These are phyloP conservation scores for Mesocentrotus franciscanus DNA, from an alignment of 53 echinoderm and acorn worm species.

Conservation along the genomic window DNA sequence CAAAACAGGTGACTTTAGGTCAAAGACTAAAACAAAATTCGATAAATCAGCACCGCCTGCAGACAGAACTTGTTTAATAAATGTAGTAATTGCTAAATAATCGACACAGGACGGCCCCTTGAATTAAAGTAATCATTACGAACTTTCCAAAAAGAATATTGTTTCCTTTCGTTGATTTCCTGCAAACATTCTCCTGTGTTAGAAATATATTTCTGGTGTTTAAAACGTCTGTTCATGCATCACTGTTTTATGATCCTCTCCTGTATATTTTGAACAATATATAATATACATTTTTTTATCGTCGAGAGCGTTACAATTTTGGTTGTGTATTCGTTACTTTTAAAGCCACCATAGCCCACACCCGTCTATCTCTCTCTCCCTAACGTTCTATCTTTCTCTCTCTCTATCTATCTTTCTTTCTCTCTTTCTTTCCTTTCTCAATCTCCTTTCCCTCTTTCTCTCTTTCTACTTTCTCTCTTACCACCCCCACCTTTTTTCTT, in stretches of 20 bases:
- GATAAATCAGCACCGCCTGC: neutral
- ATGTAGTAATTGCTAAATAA: neutral
- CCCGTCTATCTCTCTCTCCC: neutral
- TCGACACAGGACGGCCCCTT: neutral
- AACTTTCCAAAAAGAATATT: too few relatives aligned
- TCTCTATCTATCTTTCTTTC: neutral
- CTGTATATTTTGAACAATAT: neutral
- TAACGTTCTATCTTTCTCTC: neutral
- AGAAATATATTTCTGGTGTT: neutral
- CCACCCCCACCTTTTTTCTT: too few relatives aligned
- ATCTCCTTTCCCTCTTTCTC: neutral
- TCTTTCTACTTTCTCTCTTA: neutral
- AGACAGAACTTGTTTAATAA: neutral
- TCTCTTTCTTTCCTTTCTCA: neutral
- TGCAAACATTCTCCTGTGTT: neutral
- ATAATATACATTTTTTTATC: neutral
- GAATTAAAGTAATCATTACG: neutral
- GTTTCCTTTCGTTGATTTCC: too few relatives aligned
- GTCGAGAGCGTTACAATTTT: neutral
- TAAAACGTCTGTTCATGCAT: neutral
- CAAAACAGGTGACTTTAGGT: neutral
- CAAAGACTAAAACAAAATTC: neutral
- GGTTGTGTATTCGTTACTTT: neutral
- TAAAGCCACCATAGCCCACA: neutral
- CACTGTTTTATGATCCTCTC: neutral